A percentile compares a stretch with the other conserved stretches of the same genome.
Evolutionary conservation across 2,888 invertebrate species (phyloP).

Genomic region (Ethmia dodecea): DNA sequence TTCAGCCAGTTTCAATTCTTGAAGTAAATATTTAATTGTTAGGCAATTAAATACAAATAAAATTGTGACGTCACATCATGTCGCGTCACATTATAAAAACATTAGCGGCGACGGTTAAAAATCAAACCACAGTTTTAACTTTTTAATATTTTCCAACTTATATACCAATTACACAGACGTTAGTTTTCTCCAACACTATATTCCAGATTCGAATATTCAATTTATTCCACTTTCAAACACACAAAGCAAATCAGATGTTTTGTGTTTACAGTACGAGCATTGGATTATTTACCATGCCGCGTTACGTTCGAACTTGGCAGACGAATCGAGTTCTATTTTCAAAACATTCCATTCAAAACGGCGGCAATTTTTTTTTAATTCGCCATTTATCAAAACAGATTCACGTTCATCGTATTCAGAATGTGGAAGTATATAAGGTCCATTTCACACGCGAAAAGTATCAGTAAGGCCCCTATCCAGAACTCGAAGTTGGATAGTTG

Average conservation of each 20-base stretch:
- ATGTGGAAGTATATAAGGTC: constrained; percentile 67
- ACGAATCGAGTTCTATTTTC: constrained; percentile 34
- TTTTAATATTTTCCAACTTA: too few relatives aligned
- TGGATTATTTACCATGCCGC: constrained; percentile 11
- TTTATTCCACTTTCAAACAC: background rate
- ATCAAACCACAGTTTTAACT: too few relatives aligned
- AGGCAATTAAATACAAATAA: too few relatives aligned
- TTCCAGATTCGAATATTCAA: too few relatives aligned
- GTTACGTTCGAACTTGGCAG: constrained; percentile 10
- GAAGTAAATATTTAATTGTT: too few relatives aligned
- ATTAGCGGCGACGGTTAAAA: too few relatives aligned
- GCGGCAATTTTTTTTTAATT: constrained; percentile 12
- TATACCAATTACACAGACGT: too few relatives aligned
- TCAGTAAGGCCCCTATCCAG: constrained; percentile 59
- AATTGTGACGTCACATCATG: too few relatives aligned
- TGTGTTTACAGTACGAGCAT: constrained; percentile 30
- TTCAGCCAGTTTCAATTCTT: too few relatives aligned
- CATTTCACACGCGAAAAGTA: constrained; percentile 68
- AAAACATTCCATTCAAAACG: constrained; percentile 28
- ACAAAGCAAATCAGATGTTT: constrained; percentile 29
- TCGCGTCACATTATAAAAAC: too few relatives aligned
- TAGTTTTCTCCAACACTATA: too few relatives aligned
- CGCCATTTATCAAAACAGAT: constrained; percentile 14
- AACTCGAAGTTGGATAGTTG: constrained; percentile 60
- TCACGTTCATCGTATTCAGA: constrained; percentile 27